Conservation (phyloP, 2,797 vertebrate genomes). For the Rhinoraja longicauda region DNA sequence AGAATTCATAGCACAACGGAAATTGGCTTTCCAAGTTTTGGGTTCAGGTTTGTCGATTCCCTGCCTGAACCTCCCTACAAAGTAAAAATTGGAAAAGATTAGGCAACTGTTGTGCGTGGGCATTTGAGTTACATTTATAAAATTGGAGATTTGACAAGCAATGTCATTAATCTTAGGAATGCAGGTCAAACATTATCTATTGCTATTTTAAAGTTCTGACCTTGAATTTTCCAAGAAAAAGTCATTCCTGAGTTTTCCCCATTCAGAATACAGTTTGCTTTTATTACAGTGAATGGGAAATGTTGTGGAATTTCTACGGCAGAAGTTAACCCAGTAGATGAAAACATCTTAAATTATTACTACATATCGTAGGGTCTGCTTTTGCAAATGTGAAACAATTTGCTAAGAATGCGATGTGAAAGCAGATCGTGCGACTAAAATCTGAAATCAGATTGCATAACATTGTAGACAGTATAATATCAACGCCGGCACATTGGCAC, state of each 20-base stretch:
- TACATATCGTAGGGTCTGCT: neutral
- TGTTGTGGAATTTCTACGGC: neutral
- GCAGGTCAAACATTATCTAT: neutral
- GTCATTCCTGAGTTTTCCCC: neutral
- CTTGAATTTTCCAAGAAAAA: neutral
- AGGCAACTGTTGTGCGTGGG: neutral
- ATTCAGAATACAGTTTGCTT: neutral
- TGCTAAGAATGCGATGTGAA: neutral
- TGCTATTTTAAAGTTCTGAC: neutral
- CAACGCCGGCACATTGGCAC: too few species aligned
- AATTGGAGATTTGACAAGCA: neutral
- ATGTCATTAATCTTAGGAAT: neutral
- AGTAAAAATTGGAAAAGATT: constrained; percentile 26
- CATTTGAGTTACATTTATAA: neutral
- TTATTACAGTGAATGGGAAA: neutral
- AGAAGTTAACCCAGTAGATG: neutral
- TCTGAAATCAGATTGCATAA: neutral
- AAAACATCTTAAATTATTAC: neutral
- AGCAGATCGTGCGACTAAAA: too few species aligned
- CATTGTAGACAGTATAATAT: too few species aligned
- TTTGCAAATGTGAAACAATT: neutral
- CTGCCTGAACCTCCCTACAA: constrained; percentile 73
- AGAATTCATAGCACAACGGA: constrained; percentile 96
- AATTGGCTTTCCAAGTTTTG: constrained; percentile 98
- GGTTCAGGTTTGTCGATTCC: constrained; percentile 72